Percentiles rank a stretch among this genome's conserved stretches.
Conservation (phyloP, 2,797 vertebrate species). For the Lithobates sylvaticus region DNA sequence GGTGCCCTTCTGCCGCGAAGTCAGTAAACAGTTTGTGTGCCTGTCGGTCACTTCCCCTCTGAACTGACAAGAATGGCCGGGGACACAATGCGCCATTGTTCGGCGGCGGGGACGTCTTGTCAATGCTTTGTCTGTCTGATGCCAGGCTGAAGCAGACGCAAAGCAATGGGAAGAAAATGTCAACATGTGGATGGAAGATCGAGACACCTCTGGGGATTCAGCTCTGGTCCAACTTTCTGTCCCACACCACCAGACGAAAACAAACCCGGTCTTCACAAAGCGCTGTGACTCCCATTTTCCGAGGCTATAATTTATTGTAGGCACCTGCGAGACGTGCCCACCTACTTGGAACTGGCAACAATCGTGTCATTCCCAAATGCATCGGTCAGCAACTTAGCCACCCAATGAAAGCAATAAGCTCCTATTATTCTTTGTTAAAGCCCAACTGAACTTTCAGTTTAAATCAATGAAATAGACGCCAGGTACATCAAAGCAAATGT, state of each 20-base stretch:
- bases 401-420: background rate
- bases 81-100: slow-evolving; percentile 52
- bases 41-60: slow-evolving; percentile 62
- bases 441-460: too few species aligned
- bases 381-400: background rate
- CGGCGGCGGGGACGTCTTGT: slow-evolving; percentile 14
- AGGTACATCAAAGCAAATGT: too few species aligned
- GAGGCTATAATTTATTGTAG: background rate
- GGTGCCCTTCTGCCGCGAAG: background rate
- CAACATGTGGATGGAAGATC: slow-evolving; percentile 49
- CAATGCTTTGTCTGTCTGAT: slow-evolving; percentile 59
- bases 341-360: too few species aligned
- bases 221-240: slow-evolving; percentile 11
- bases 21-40: slow-evolving; percentile 51
- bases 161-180: slow-evolving; percentile 40
- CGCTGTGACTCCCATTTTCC: too few species aligned
- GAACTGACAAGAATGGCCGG: slow-evolving; percentile 6
- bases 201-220: slow-evolving; percentile 25
- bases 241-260: slow-evolving; percentile 43
- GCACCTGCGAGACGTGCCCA: slow-evolving; percentile 10
- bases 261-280: background rate
- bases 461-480: too few species aligned
- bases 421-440: too few species aligned
- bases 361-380: background rate
- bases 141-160: slow-evolving; percentile 45